These are phyloP conservation scores for silkworm (Bombyx mori) DNA, from an alignment of 1,140 invertebrate genomes.

Conservation along the genomic window DNA sequence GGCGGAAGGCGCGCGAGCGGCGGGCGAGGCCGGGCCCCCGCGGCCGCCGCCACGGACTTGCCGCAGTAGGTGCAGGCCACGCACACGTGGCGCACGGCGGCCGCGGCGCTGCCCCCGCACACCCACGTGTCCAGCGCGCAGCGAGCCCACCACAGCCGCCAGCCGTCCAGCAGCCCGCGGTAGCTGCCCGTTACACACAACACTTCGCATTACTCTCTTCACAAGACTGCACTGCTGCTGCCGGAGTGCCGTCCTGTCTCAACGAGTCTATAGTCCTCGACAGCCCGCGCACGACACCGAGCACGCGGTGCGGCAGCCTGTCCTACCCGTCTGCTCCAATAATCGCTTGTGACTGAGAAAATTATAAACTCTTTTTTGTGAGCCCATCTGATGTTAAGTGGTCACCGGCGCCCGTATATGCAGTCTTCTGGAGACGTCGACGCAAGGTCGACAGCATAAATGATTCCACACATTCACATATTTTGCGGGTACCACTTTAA, in stretches of 20 bases:
- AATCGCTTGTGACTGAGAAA: neutral
- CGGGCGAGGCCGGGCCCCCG: constrained; percentile 74
- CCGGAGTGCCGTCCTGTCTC: neutral
- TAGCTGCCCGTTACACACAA: constrained; percentile 67
- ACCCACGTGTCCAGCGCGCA: constrained; percentile 76
- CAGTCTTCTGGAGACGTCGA: too few relatives aligned
- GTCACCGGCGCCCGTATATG: too few relatives aligned
- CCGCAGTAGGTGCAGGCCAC: constrained; percentile 96
- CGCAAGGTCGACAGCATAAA: too few relatives aligned
- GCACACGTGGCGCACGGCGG: constrained; percentile 77
- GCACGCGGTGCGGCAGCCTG: too few relatives aligned
- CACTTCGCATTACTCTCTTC: neutral
- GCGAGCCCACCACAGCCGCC: constrained; percentile 83
- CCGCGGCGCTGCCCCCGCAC: constrained; percentile 28
- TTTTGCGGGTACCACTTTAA: too few relatives aligned
- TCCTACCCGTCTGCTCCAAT: neutral
- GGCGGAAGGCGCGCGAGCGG: constrained; percentile 75
- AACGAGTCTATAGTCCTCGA: neutral
- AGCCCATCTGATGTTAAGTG: too few relatives aligned
- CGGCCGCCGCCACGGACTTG: constrained; percentile 88
- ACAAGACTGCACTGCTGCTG: neutral
- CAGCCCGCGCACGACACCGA: too few relatives aligned
- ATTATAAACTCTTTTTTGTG: too few relatives aligned
- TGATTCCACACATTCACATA: too few relatives aligned
- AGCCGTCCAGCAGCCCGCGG: constrained; percentile 79